Evolutionary conservation across 2,888 invertebrate species (phyloP).

Genomic region (Caradrina kadenii): DNA sequence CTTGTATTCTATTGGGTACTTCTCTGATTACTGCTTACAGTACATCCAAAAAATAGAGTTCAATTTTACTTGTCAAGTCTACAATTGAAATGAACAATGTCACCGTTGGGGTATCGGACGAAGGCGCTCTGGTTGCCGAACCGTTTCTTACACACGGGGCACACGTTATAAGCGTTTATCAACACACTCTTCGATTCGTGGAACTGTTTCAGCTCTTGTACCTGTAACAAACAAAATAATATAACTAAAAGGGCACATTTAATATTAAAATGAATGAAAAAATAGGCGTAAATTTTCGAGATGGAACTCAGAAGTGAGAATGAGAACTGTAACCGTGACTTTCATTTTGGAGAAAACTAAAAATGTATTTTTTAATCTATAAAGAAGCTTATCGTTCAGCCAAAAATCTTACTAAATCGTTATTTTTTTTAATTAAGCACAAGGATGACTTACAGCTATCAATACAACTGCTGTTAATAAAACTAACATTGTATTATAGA

Average conservation of each 20-base stretch:
- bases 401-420: no score
- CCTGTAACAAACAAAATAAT: slow-evolving; percentile 78
- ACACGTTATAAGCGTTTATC: slow-evolving; percentile 96
- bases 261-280: no score
- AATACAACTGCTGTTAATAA: no score
- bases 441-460: no score
- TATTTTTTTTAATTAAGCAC: no score
- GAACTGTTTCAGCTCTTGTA: slow-evolving; percentile 94
- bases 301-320: no score
- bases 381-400: no score
- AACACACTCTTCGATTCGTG: slow-evolving; percentile 95
- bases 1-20: background rate
- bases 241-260: background rate
- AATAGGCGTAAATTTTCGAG: no score
- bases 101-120: slow-evolving; percentile 97
- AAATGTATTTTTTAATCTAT: no score
- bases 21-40: background rate
- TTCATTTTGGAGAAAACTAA: no score
- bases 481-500: no score
- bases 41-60: background rate
- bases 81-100: slow-evolving; percentile 98
- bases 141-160: slow-evolving; percentile 97
- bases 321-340: no score
- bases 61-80: slow-evolving; percentile 70
- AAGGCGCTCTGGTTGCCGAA: slow-evolving; percentile 98